Evolutionary conservation across 2,797 vertebrate species (phyloP).

Genomic region (Macropus fuliginosus): DNA sequence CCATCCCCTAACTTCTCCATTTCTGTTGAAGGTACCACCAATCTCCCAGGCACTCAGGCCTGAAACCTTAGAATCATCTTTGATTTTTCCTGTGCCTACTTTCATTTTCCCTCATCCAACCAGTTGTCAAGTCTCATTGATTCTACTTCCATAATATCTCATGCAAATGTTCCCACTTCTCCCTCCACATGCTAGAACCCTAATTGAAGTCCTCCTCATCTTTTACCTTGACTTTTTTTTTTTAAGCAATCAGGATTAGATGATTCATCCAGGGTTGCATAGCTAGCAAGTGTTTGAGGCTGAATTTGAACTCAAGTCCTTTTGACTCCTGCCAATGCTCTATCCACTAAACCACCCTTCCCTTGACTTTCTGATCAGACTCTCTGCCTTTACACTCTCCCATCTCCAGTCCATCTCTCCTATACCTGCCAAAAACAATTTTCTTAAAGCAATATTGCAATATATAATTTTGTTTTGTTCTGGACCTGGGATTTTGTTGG

Average conservation of each 20-base stretch:
- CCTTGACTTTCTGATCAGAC: not conserved
- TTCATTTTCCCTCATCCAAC: not conserved
- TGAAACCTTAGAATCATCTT: not conserved
- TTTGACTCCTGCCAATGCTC: not conserved
- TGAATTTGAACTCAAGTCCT: not conserved
- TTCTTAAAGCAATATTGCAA: not conserved
- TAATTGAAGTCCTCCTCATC: not conserved
- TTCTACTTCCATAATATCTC: not conserved
- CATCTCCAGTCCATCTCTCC: not conserved
- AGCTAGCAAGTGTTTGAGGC: not conserved
- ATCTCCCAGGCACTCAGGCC: not conserved
- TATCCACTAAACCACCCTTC: not conserved
- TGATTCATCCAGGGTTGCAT: not conserved
- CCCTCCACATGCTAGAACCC: not conserved
- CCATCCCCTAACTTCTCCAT: not conserved
- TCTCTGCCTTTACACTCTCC: not conserved
- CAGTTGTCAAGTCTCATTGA: not conserved
- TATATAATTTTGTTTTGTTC: not conserved
- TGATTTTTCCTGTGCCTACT: not conserved
- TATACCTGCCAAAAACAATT: not conserved
- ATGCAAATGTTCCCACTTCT: not conserved
- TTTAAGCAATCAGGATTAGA: not conserved
- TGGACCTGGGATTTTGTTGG: not conserved
- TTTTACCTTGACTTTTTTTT: not conserved
- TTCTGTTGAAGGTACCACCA: not conserved